phyloP scores from a whole-genome alignment of 2,888 invertebrate species.

The Drosophila anomelani region DNA sequence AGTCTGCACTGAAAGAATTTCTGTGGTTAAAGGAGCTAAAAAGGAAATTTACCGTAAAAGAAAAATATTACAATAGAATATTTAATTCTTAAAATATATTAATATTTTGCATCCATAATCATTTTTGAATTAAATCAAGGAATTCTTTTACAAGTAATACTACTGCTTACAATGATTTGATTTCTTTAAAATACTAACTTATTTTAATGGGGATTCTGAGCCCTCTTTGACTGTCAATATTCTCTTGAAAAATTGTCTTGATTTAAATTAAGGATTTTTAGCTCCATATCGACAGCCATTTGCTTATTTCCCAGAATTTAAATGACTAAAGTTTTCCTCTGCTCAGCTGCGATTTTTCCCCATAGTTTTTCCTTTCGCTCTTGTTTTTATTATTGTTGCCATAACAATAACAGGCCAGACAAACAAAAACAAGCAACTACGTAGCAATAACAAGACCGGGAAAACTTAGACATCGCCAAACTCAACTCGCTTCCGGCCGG shows the following conservation, averaged over 20 bases:
- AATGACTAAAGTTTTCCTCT: constrained; percentile 6
- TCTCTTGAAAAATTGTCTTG: too few species aligned
- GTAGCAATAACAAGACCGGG: constrained; percentile 28
- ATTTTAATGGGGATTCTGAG: too few species aligned
- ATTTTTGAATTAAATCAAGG: too few species aligned
- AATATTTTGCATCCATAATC: too few species aligned
- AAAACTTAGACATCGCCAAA: constrained; percentile 23
- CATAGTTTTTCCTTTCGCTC: constrained; percentile 19
- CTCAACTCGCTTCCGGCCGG: constrained; percentile 31
- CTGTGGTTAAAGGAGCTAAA: too few species aligned
- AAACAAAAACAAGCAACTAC: constrained; percentile 41
- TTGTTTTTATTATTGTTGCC: constrained; percentile 35
- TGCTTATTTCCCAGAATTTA: neutral
- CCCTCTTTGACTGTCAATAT: neutral
- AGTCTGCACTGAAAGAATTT: constrained; percentile 29
- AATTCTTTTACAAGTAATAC: too few species aligned
- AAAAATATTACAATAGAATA: neutral
- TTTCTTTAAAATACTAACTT: too few species aligned
- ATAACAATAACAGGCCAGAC: constrained; percentile 34
- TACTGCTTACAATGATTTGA: too few species aligned
- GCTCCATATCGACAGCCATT: neutral
- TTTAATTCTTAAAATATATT: too few species aligned
- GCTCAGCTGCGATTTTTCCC: constrained; percentile 40
- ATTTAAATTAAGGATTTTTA: neutral
- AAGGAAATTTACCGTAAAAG: too few species aligned